Evolutionary conservation across 2,797 vertebrate genomes (phyloP), one percentile per base, ranked within the genome.

Genomic region (Trematomus bernacchii): DNA sequence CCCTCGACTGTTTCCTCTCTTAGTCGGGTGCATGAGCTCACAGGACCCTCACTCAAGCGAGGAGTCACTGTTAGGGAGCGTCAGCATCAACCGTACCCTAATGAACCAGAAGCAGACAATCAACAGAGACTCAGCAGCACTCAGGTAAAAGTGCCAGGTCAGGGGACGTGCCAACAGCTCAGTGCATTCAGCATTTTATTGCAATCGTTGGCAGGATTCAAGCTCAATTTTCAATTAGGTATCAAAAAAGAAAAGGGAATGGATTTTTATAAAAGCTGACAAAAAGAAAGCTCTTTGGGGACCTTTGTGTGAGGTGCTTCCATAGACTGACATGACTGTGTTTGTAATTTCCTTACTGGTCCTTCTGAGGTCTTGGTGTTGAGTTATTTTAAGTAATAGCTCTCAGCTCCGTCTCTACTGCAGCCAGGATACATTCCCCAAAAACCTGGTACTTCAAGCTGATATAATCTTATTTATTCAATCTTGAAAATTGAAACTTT

Each of bases 391-490:
- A 91, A 82, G 76, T 86, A 90, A 87, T 89, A 85, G 80, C 69
- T 87, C 71, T 87, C 59, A 83, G 76, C 69, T 87, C 71, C 57
- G 48, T 81, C 60, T 78, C 76, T 72, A 53, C 40, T 64, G 69
- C 73, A 79, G 87, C 84, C 84, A 83, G 87, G 33, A 84, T 83
- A 79, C 76, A 76, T 84, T 82, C 74, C 71, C 37, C 71, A 91
- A 92, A 91, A 92, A 89, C 83, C 73, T 77, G 76, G 84, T 83
- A 81, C 79, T 86, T 87, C 76, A 77, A 68, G 76, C 79, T 77
- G 89, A 89, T 90, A 81, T 61, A 44, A 87, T 92, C 86, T 91
- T 91, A 86, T 93, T 91, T 86, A 84, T 88, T 79, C 76, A 85
- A 83, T 86, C 72, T 71, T 78, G 84, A 87, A 91, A 92, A 74